Percentiles rank a stretch among this genome's conserved stretches.
Conservation (phyloP, 2,797 vertebrate genomes). For the Crypturellus tataupa region DNA sequence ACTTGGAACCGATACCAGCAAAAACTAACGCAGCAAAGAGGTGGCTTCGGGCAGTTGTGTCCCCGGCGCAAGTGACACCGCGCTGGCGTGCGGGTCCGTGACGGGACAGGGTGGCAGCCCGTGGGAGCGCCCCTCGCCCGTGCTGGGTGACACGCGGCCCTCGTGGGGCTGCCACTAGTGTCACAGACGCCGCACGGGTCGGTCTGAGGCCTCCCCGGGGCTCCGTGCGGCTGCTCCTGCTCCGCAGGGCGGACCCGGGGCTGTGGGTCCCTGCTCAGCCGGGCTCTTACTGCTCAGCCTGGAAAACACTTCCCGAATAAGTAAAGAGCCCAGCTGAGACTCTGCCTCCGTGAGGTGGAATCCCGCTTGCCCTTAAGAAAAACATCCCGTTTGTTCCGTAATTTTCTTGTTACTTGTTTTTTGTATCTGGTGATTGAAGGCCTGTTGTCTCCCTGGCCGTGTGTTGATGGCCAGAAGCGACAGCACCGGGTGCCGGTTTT, state of each 20-base stretch:
- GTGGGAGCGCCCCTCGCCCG: no score
- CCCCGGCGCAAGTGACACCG: not conserved
- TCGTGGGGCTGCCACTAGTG: accelerated
- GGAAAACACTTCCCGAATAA: accelerated
- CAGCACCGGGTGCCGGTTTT: not conserved
- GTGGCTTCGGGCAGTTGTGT: accelerated
- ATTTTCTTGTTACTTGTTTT: not conserved
- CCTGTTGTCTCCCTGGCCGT: not conserved
- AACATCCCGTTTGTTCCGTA: not conserved
- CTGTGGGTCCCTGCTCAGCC: not conserved
- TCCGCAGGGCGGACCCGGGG: accelerated
- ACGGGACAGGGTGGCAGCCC: not conserved
- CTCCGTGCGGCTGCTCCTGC: not conserved
- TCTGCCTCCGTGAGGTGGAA: not conserved
- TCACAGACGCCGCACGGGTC: no score
- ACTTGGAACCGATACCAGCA: not conserved
- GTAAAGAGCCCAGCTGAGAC: not conserved
- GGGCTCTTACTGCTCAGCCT: accelerated
- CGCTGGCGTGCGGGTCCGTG: not conserved
- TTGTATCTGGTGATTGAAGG: not conserved
- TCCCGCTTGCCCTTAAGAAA: not conserved
- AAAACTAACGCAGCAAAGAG: not conserved
- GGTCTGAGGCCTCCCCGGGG: no score
- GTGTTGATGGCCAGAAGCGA: no score
- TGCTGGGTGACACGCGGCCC: accelerated